These are phyloP conservation scores for Fundulus diaphanus DNA, from an alignment of 2,797 vertebrate genomes.

Conservation along the genomic window DNA sequence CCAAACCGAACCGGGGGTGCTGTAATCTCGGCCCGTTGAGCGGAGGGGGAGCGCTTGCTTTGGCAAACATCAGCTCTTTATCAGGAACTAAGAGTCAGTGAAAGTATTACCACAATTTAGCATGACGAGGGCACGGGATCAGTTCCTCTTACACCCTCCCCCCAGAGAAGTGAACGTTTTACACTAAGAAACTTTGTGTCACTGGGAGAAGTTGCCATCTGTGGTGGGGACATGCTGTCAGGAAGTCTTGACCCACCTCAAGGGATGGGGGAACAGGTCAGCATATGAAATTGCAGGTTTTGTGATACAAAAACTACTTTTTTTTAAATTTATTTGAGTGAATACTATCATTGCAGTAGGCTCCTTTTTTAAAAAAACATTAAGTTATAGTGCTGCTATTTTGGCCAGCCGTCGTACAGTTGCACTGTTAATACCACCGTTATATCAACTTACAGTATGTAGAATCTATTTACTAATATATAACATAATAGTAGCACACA, in stretches of 20 bases:
- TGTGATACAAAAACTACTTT: background rate
- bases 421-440: no score
- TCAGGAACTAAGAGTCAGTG: constrained; percentile 65
- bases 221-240: background rate
- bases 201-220: background rate
- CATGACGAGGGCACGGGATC: constrained; percentile 5
- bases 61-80: constrained; percentile 47
- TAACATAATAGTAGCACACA: no score
- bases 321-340: background rate
- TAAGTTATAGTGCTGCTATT: no score
- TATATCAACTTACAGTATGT: no score
- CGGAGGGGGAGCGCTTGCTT: constrained; percentile 52
- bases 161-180: constrained; percentile 35
- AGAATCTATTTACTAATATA: no score
- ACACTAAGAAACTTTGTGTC: constrained; percentile 3
- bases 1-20: constrained; percentile 50
- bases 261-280: background rate
- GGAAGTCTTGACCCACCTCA: background rate
- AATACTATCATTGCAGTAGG: background rate
- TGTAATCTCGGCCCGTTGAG: constrained; percentile 71
- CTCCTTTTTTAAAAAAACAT: no score
- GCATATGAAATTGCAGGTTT: background rate
- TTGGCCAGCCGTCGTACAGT: no score
- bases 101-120: constrained; percentile 59
- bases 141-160: constrained; percentile 54